Conservation (phyloP, 2,797 vertebrate genomes). For the Coregonus suidteri region DNA sequence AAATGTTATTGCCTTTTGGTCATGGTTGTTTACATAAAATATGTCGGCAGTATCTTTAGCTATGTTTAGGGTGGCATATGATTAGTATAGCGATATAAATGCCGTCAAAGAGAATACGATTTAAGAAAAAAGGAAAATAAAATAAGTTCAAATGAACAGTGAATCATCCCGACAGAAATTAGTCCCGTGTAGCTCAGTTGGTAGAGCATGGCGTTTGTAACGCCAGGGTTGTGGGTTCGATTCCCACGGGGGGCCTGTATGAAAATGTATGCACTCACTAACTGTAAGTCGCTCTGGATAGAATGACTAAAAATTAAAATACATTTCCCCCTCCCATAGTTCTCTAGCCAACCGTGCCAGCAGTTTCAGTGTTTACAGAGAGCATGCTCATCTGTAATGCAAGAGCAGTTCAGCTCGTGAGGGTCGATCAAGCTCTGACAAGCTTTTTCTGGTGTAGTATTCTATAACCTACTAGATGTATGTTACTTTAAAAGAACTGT, state of each 20-base stretch:
- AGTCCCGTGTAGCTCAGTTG: too few species aligned
- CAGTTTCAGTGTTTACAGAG: neutral
- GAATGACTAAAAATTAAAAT: neutral
- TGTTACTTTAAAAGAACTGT: neutral
- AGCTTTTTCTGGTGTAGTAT: slow-evolving; percentile 17
- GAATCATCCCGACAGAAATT: neutral
- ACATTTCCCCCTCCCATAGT: neutral
- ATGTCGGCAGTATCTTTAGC: neutral
- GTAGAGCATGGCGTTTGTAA: too few species aligned
- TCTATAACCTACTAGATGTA: neutral
- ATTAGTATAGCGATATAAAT: neutral
- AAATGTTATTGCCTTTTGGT: neutral
- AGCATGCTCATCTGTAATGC: slow-evolving; percentile 47
- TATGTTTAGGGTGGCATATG: neutral
- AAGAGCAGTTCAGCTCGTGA: slow-evolving; percentile 46
- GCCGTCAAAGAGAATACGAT: neutral
- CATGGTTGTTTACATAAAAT: neutral
- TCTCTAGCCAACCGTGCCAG: neutral
- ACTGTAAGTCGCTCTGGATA: too few species aligned
- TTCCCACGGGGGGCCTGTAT: too few species aligned
- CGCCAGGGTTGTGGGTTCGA: too few species aligned
- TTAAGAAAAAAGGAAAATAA: neutral
- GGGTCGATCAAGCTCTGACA: slow-evolving; percentile 38
- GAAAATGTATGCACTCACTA: too few species aligned
- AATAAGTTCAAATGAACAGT: neutral